Conservation (phyloP, 1,140 invertebrate species). For the Ceratina australensis region DNA sequence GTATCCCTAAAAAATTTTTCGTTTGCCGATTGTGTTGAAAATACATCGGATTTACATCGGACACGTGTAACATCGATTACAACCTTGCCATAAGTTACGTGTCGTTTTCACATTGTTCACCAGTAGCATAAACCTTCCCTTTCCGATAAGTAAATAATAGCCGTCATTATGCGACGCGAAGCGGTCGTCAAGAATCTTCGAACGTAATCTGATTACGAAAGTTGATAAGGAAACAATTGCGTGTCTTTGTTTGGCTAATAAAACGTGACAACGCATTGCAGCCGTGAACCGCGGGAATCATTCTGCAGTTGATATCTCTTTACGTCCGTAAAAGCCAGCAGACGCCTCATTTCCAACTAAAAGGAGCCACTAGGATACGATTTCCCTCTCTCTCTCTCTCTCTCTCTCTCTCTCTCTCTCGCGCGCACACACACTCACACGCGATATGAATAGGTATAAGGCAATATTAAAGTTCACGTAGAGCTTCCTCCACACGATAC, state of each 20-base stretch:
- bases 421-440: constrained; percentile 6
- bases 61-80: not conserved
- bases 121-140: too few species aligned
- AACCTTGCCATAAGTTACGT: constrained; percentile 3
- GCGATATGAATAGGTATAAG: constrained; percentile 60
- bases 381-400: constrained; percentile 8
- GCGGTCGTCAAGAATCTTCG: not conserved
- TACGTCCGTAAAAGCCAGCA: constrained; percentile 5
- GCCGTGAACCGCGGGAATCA: too few species aligned
- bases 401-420: not conserved
- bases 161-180: too few species aligned
- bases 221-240: not conserved
- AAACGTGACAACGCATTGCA: not conserved
- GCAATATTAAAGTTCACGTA: constrained; percentile 60
- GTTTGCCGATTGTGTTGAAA: too few species aligned
- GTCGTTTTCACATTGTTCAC: not conserved
- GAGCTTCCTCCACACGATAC: constrained; percentile 34
- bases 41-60: not conserved
- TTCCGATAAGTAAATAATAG: not conserved
- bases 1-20: too few species aligned
- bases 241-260: not conserved
- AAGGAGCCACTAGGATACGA: constrained; percentile 23
- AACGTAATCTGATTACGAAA: not conserved
- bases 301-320: constrained; percentile 22
- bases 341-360: constrained; percentile 49